phyloP scores from a whole-genome alignment of 2,113 vertebrate species.

The Saccopteryx leptura region DNA sequence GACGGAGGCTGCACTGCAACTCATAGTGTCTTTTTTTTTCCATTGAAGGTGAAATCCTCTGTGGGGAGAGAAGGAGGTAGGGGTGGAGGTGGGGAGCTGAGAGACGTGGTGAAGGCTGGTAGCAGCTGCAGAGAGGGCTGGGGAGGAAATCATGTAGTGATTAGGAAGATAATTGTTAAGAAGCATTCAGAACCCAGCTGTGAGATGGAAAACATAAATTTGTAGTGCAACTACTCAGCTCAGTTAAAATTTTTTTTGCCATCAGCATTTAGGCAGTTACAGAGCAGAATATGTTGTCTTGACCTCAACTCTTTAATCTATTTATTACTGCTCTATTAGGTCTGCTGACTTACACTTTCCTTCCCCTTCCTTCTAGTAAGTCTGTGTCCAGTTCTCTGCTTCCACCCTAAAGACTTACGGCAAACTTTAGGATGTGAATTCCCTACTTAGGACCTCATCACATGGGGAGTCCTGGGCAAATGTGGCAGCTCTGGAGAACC shows the following conservation, averaged over 20 bases:
- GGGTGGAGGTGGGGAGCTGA: not conserved
- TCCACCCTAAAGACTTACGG: not conserved
- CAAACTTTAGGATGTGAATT: not conserved
- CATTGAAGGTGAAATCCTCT: not conserved
- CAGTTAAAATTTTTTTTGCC: not conserved
- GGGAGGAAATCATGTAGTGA: constrained; percentile 64
- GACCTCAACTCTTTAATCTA: not conserved
- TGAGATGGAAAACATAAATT: constrained; percentile 24
- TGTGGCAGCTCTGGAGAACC: not conserved
- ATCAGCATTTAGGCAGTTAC: constrained; percentile 44
- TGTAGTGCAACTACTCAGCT: constrained; percentile 47
- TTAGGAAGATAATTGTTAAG: constrained; percentile 67
- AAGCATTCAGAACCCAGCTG: constrained; percentile 79
- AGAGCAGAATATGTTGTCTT: not conserved
- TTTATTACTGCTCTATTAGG: not conserved
- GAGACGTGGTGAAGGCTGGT: not conserved
- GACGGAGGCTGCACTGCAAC: fast-evolving
- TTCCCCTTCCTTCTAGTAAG: not conserved
- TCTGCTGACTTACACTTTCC: not conserved
- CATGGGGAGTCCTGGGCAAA: not conserved
- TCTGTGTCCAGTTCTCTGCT: not conserved
- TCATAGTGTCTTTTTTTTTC: not conserved
- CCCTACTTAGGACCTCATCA: not conserved
- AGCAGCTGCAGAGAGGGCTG: constrained; percentile 67
- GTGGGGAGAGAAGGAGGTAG: not conserved